Evolutionary conservation across 2,888 invertebrate species (phyloP), one percentile per base, ranked within the genome.

Genomic region (Morpho achilles): DNA sequence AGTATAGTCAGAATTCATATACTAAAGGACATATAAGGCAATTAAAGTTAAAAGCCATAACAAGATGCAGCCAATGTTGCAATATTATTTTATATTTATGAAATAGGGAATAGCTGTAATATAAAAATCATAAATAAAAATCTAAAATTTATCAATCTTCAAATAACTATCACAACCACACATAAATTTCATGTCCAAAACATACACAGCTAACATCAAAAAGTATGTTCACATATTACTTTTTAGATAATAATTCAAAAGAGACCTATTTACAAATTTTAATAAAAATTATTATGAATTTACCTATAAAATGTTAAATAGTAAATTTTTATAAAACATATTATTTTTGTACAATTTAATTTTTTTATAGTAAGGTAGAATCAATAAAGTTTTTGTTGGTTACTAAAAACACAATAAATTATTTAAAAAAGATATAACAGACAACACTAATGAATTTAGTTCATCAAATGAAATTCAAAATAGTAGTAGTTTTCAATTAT

Each of bases 271-370:
- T 54, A 59, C 45, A 59, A 8, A 50, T 54, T 50, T 56, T 50
- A 53, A 44, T 52, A 61, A 58, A 39, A 48, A 55, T 53, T 54
- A 55, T 10, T 55, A 55, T 53, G 57, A 61, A 55, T 47, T 55
- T 49, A 22, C 55, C 32, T 42, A 50, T 45, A 50, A 50, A 10
- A 50, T 61, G 59, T 54, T 47, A 58, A 59, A 49, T 51, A 22
- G 61, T 59, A 62, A 59, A 62, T 51, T 53, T 56, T 59, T 59
- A 61, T 43, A 61, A 61, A 61, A 62, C 50, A 53, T 50, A 53
- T 52, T 53, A 50, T 59, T 50, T 53, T 32, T 32, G 5, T 32
- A 32, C 16, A 32, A 32, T 32, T 32, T 32, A 32, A 32, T 32
- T 32, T 5, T 32, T 32, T 32, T 5, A 32, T 32, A 5, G 16